These are phyloP conservation scores for Pheosia gnoma DNA, from an alignment of 2,888 invertebrate genomes.

Conservation along the genomic window DNA sequence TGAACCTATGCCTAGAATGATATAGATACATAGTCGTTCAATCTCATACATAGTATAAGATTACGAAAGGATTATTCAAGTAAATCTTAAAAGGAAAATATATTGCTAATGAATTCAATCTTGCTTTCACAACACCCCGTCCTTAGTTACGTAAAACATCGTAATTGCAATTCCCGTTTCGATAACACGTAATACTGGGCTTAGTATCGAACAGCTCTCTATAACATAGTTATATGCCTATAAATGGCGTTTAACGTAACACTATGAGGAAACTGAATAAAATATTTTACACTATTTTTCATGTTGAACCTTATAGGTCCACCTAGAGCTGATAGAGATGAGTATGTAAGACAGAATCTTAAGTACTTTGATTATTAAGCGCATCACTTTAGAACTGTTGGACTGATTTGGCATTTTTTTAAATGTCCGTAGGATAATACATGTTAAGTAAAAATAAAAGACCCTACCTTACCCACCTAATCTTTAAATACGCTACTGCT, in stretches of 20 bases:
- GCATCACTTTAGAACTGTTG: too few species aligned
- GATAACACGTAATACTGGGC: neutral
- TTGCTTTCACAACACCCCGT: constrained; percentile 2
- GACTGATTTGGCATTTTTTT: too few species aligned
- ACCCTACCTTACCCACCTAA: too few species aligned
- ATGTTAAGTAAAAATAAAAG: too few species aligned
- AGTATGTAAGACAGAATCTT: neutral
- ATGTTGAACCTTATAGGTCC: too few species aligned
- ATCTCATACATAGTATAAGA: neutral
- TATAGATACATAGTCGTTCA: too few species aligned
- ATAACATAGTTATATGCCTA: neutral
- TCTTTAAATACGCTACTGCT: too few species aligned
- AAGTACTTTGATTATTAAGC: too few species aligned
- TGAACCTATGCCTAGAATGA: too few species aligned
- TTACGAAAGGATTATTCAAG: neutral
- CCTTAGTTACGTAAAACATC: neutral
- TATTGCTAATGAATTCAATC: neutral
- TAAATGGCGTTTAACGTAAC: neutral
- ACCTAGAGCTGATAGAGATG: too few species aligned
- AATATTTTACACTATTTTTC: too few species aligned
- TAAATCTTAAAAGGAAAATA: neutral
- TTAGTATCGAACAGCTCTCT: neutral
- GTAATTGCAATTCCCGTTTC: constrained; percentile 1
- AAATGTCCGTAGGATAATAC: too few species aligned
- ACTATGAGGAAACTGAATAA: neutral